Evolutionary conservation across 2,888 invertebrate species (phyloP).

Genomic region (Liodrosophila aerea): DNA sequence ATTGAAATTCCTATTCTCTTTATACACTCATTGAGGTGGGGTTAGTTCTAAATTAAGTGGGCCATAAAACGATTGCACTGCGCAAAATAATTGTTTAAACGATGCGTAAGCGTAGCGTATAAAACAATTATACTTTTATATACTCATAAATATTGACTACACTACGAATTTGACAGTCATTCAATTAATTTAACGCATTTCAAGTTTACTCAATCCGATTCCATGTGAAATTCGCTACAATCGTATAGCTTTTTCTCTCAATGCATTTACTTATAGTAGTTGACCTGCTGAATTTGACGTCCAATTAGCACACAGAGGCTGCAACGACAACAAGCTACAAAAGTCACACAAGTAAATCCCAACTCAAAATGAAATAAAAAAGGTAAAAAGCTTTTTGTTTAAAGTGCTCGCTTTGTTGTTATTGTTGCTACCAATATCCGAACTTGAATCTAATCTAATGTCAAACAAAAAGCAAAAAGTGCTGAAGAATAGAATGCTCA

Average conservation of each 20-base stretch:
- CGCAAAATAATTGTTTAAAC: constrained; percentile 22
- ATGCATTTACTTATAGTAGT: constrained; percentile 25
- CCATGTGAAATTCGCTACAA: neutral
- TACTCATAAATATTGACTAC: too few species aligned
- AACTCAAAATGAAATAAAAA: constrained; percentile 3
- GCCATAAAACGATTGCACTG: constrained; percentile 25
- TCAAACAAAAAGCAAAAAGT: too few species aligned
- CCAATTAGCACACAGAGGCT: constrained; percentile 57
- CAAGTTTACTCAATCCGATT: neutral
- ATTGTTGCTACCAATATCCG: constrained; percentile 33
- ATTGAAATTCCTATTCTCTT: constrained; percentile 32
- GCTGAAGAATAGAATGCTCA: neutral
- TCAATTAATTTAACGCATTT: too few species aligned
- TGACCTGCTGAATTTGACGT: constrained; percentile 38
- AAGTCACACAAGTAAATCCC: constrained; percentile 33
- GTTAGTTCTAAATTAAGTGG: constrained; percentile 20
- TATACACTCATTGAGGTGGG: constrained; percentile 38
- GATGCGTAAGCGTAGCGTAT: constrained; percentile 5
- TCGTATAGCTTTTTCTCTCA: constrained; percentile 14
- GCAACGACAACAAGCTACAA: constrained; percentile 21
- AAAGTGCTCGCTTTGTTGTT: constrained; percentile 20
- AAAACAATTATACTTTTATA: neutral
- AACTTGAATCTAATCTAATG: constrained; percentile 60
- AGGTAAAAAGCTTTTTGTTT: constrained; percentile 32
- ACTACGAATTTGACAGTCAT: too few species aligned